phyloP scores from a whole-genome alignment of 2,797 vertebrate genomes.

The Petrocephalus schoutedeni region DNA sequence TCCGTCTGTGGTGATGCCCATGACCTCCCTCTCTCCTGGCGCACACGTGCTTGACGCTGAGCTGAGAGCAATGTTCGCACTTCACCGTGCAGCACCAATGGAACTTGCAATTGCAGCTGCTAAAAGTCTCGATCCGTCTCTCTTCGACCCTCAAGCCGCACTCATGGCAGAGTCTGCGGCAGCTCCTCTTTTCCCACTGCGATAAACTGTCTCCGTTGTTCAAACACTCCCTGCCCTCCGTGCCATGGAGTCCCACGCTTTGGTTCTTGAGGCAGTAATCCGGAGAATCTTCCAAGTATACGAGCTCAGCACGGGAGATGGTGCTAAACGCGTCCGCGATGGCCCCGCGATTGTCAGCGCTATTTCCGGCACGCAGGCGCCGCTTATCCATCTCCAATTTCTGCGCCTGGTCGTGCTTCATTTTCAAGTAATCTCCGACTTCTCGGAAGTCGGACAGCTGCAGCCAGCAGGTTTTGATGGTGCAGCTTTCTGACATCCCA shows the following conservation, averaged over 20 bases:
- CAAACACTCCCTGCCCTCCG: slow-evolving; percentile 69
- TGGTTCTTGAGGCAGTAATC: slow-evolving; percentile 67
- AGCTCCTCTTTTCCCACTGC: slow-evolving; percentile 68
- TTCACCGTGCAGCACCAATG: slow-evolving; percentile 94
- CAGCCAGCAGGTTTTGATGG: slow-evolving; percentile 73
- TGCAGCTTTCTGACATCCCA: slow-evolving; percentile 75
- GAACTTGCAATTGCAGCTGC: slow-evolving; percentile 94
- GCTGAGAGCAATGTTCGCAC: slow-evolving; percentile 80
- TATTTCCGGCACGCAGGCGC: slow-evolving; percentile 60
- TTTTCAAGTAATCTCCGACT: slow-evolving; percentile 66
- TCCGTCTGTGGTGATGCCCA: slow-evolving; percentile 45
- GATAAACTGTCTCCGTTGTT: slow-evolving; percentile 55
- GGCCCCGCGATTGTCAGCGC: slow-evolving; percentile 59
- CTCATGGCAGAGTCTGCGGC: slow-evolving; percentile 81
- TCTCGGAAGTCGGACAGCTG: slow-evolving; percentile 69
- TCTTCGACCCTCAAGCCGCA: slow-evolving; percentile 84
- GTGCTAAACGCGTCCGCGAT: slow-evolving; percentile 57
- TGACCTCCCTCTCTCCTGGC: slow-evolving; percentile 50
- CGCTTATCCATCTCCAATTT: slow-evolving; percentile 72
- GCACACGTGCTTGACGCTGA: slow-evolving; percentile 78
- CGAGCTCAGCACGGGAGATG: slow-evolving; percentile 53
- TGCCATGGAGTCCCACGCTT: slow-evolving; percentile 67
- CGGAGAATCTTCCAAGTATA: slow-evolving; percentile 72
- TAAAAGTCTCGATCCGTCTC: slow-evolving; percentile 67
- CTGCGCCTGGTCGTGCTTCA: slow-evolving; percentile 65